A percentile compares a stretch with the other conserved stretches of the same genome.
These are phyloP conservation scores for Myiotriccus ornatus DNA, from an alignment of 2,797 vertebrate genomes.

Conservation along the genomic window DNA sequence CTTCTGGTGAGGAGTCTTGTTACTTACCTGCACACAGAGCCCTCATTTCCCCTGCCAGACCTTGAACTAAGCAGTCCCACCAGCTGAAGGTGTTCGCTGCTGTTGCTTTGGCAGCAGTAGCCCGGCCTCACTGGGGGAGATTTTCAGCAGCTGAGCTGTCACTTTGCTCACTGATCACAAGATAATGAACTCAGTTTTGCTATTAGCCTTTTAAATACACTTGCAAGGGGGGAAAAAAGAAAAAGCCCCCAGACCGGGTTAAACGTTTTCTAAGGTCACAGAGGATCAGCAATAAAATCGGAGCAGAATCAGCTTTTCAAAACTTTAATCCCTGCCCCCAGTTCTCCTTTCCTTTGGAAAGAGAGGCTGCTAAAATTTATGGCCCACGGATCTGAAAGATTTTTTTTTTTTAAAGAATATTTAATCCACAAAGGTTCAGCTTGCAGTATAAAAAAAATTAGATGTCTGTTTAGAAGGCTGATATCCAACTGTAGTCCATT, in stretches of 20 bases:
- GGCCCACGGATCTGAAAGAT: neutral
- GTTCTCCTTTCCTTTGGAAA: neutral
- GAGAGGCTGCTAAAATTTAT: neutral
- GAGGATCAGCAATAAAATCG: neutral
- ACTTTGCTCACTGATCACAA: neutral
- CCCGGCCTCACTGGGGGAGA: neutral
- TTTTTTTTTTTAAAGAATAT: neutral
- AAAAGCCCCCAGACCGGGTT: neutral
- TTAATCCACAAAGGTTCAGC: conserved; percentile 38
- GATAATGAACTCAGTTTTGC: neutral
- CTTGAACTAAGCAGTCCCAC: neutral
- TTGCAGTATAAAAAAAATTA: neutral
- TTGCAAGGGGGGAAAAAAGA: accelerated
- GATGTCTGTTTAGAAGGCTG: conserved; percentile 49
- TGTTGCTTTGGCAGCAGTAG: neutral
- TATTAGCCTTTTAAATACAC: neutral
- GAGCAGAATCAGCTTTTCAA: neutral
- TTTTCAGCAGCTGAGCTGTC: neutral
- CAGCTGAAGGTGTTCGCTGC: neutral
- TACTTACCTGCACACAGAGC: neutral
- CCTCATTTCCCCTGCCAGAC: neutral
- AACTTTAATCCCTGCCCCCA: neutral
- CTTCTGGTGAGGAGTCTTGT: neutral
- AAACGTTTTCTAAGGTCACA: neutral
- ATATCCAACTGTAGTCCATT: conserved; percentile 87